phyloP scores from a whole-genome alignment of 2,113 vertebrate genomes.

The Gambusia holbrooki region DNA sequence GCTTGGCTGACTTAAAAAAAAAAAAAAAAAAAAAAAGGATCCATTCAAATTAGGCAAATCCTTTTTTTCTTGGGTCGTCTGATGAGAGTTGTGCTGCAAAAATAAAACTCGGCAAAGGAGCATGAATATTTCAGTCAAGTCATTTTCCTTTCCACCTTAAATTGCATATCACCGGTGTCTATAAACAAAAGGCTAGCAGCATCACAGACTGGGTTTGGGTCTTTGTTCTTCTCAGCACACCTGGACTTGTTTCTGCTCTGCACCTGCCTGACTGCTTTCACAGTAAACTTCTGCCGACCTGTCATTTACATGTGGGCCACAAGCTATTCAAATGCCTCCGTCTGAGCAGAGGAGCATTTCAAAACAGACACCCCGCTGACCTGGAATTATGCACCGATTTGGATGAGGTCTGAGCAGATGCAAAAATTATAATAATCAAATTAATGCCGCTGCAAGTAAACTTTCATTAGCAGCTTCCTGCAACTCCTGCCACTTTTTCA shows the following conservation, averaged over 20 bases:
- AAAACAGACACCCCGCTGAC: constrained; percentile 59
- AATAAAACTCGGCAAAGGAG: background rate
- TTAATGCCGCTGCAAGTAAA: constrained; percentile 25
- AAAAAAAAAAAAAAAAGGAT: constrained; percentile 68
- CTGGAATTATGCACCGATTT: constrained; percentile 62
- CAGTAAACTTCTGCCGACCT: constrained; percentile 56
- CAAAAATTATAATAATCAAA: constrained; percentile 59
- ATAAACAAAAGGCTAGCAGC: constrained; percentile 29
- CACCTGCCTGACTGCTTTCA: constrained; percentile 73
- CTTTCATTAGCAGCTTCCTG: background rate
- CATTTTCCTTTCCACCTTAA: background rate
- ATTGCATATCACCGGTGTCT: constrained; percentile 20
- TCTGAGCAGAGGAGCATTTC: constrained; percentile 68
- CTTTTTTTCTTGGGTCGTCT: constrained; percentile 45
- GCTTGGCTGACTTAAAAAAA: constrained; percentile 66
- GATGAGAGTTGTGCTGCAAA: constrained; percentile 2
- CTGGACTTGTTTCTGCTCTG: constrained; percentile 54
- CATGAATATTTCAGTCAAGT: constrained; percentile 18
- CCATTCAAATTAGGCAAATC: constrained; percentile 78
- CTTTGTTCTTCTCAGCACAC: constrained; percentile 58
- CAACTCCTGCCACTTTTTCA: no score
- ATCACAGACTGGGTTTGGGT: constrained; percentile 32
- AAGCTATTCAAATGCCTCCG: constrained; percentile 80
- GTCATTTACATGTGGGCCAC: constrained; percentile 80
- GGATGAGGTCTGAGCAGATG: constrained; percentile 57